Percentiles rank a stretch among this genome's conserved stretches.
These are phyloP conservation scores for Chaetoderma sp. DNA, from an alignment of 2,888 invertebrate genomes.

Conservation along the genomic window DNA sequence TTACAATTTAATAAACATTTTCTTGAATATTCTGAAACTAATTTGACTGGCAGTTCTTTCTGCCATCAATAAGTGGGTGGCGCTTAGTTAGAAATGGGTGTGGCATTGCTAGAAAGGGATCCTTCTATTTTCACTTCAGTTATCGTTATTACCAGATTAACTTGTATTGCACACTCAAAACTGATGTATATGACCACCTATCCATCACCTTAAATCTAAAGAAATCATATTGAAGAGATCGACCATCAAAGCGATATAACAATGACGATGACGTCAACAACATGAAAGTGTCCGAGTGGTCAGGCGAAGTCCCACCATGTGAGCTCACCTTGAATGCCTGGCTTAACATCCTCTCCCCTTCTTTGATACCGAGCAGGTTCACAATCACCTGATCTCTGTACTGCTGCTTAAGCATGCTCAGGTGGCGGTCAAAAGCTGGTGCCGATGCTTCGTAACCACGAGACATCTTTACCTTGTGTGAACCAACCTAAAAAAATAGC, in stretches of 20 bases:
- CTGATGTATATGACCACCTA: no score
- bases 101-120: no score
- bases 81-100: no score
- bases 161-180: no score
- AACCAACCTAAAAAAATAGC: constrained; percentile 81
- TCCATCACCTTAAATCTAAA: no score
- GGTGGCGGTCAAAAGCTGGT: constrained; percentile 92
- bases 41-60: no score
- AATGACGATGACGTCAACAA: neutral
- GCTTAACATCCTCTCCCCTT: constrained; percentile 95
- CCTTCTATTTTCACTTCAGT: no score
- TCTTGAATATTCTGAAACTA: no score
- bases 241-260: neutral
- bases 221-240: neutral
- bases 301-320: no score
- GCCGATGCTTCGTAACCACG: constrained; percentile 94
- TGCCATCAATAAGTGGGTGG: no score
- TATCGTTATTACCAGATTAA: no score
- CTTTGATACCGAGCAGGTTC: constrained; percentile 92
- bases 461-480: constrained; percentile 97
- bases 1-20: no score
- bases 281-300: neutral
- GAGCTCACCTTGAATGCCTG: constrained; percentile 73
- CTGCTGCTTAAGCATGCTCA: constrained; percentile 84
- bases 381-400: constrained; percentile 94